These are phyloP conservation scores for Phaenicophaeus curvirostris DNA, from an alignment of 2,797 vertebrate genomes.

Conservation along the genomic window DNA sequence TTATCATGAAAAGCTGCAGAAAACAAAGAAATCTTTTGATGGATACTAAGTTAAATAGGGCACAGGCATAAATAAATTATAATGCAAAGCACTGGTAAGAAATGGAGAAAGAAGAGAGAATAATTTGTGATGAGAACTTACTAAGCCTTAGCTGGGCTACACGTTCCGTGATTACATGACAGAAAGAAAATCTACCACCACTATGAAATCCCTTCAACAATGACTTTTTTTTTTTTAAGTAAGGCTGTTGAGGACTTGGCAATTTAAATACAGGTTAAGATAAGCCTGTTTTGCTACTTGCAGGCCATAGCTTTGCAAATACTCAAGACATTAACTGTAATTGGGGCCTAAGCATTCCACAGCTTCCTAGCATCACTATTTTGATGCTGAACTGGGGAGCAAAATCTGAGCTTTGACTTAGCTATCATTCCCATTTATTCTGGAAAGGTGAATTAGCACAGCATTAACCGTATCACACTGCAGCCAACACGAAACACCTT, in stretches of 20 bases:
- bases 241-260: background rate
- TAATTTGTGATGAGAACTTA: background rate
- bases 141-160: background rate
- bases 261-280: background rate
- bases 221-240: background rate
- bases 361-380: background rate
- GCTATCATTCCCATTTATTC: background rate
- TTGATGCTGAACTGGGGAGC: background rate
- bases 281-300: background rate
- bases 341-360: background rate
- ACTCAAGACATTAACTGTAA: background rate
- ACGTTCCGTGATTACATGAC: background rate
- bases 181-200: background rate
- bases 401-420: background rate
- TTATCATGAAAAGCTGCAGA: background rate
- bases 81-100: background rate
- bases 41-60: background rate
- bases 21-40: background rate
- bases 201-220: background rate
- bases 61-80: background rate
- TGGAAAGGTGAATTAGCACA: background rate
- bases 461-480: background rate
- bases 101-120: background rate
- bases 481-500: background rate
- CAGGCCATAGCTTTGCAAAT: background rate